Conservation (phyloP, 30 jellyfish, hydroid and myxozoan species). For the Aurelia coerulea region DNA sequence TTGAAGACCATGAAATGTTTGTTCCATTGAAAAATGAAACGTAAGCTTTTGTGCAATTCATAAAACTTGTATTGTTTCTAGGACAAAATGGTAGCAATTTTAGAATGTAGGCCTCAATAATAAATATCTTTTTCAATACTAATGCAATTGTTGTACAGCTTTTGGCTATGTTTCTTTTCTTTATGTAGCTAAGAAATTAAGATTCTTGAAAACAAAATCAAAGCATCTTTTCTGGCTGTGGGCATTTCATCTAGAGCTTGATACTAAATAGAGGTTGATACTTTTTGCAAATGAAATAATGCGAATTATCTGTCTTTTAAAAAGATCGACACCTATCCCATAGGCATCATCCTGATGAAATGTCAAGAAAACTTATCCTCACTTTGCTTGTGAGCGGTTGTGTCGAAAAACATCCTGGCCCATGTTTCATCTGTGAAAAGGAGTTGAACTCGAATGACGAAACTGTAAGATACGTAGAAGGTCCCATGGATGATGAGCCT, state of each 20-base stretch:
- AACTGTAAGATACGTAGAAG: not conserved
- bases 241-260: no score
- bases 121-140: not conserved
- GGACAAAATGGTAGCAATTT: constrained; percentile 3
- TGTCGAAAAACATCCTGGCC: constrained; percentile 28
- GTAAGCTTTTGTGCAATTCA: no score
- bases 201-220: no score
- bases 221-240: no score
- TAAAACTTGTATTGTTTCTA: no score
- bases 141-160: not conserved
- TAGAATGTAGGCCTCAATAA: constrained; percentile 4
- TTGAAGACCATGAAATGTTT: no score
- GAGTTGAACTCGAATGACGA: constrained; percentile 26
- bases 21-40: no score
- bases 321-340: constrained; percentile 11
- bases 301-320: not conserved
- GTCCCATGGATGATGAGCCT: constrained; percentile 20
- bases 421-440: constrained; percentile 30
- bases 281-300: not conserved
- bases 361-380: no score
- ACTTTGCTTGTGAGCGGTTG: constrained; percentile 14
- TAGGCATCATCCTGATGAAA: not conserved
- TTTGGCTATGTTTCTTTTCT: no score
- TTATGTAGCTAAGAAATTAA: no score
- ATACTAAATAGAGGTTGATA: not conserved